phyloP scores from a whole-genome alignment of 2,888 invertebrate species.

The Eupithecia inturbata region DNA sequence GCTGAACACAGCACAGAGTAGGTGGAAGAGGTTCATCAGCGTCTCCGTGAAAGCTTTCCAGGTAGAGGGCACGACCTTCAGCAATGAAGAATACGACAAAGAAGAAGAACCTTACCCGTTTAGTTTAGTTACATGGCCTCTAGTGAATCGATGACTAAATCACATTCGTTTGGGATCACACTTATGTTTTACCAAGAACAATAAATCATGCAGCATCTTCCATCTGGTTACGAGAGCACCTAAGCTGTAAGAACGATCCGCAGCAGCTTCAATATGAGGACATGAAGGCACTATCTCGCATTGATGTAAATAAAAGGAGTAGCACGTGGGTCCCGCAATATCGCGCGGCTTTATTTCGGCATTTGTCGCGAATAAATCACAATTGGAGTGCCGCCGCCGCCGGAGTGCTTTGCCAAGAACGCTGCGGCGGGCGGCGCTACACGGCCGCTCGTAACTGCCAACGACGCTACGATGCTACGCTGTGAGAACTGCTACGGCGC shows the following conservation, averaged over 20 bases:
- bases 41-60: too few relatives aligned
- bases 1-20: too few relatives aligned
- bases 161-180: not conserved
- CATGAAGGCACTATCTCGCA: slow-evolving; percentile 35
- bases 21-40: too few relatives aligned
- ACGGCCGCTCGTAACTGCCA: not conserved
- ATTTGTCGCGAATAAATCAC: slow-evolving; percentile 80
- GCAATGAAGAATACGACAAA: too few relatives aligned
- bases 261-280: slow-evolving; percentile 37
- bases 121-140: not conserved
- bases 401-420: slow-evolving; percentile 62
- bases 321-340: slow-evolving; percentile 42
- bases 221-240: not conserved
- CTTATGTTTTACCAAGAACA: not conserved
- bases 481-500: slow-evolving; percentile 7
- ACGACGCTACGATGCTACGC: not conserved
- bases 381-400: slow-evolving; percentile 74
- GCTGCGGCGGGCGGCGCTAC: slow-evolving; percentile 16
- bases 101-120: too few relatives aligned
- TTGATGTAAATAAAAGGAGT: slow-evolving; percentile 40
- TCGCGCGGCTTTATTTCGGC: slow-evolving; percentile 72
- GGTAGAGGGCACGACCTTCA: too few relatives aligned
- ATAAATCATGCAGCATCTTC: not conserved
- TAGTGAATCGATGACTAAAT: not conserved
- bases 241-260: not conserved